A percentile compares a stretch with the other conserved stretches of the same genome.
Conservation (phyloP, 2,113 vertebrate species). For the Epinephelus fuscoguttatus region DNA sequence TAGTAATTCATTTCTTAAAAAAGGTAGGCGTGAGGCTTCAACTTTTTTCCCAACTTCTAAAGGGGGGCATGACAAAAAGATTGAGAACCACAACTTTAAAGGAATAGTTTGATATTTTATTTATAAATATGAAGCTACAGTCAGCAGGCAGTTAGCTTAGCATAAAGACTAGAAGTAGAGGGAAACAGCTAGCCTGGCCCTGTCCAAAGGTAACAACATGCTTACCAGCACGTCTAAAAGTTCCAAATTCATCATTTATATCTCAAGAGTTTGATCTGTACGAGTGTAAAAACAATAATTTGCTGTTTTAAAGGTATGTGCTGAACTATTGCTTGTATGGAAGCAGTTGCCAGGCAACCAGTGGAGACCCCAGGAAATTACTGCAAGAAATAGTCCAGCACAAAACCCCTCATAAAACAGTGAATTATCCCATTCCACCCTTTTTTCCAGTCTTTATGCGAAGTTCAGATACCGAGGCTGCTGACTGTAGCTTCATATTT, state of each 20-base stretch:
- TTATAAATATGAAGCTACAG: neutral
- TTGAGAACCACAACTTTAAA: neutral
- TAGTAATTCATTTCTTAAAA: too few species aligned
- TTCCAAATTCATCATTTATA: neutral
- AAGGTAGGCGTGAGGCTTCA: too few species aligned
- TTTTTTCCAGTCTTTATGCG: neutral
- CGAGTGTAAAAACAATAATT: neutral
- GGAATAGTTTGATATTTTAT: neutral
- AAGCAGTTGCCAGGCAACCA: constrained; percentile 2
- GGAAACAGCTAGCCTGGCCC: neutral
- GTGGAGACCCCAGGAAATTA: neutral
- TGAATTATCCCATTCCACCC: neutral
- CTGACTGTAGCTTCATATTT: constrained; percentile 18
- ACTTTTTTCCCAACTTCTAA: too few species aligned
- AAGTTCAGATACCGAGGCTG: neutral
- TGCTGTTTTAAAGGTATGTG: neutral
- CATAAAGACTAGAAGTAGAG: neutral
- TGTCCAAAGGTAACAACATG: neutral
- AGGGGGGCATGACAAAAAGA: too few species aligned
- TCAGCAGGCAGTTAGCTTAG: neutral
- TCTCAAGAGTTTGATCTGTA: neutral
- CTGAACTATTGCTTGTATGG: neutral
- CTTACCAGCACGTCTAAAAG: neutral
- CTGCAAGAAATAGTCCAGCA: neutral
- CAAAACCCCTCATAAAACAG: neutral